Conservation (phyloP, 2,888 invertebrate species). For the Cordylochernes scorpioides region DNA sequence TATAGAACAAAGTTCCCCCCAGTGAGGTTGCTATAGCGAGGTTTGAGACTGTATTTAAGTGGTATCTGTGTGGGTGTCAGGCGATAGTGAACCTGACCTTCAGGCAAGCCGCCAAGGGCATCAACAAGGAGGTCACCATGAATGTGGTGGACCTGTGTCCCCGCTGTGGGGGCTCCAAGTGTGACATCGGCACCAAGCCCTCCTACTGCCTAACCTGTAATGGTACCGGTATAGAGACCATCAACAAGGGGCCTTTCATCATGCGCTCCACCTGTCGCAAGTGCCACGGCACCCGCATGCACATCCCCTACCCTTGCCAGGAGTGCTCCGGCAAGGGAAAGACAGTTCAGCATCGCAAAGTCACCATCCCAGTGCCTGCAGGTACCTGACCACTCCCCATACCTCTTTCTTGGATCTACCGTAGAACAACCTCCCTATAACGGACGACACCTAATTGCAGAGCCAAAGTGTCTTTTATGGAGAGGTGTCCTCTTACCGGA, state of each 20-base stretch:
- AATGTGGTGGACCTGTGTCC: constrained; percentile 79
- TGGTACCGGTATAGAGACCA: constrained; percentile 60
- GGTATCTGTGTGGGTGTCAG: constrained; percentile 24
- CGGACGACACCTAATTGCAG: too few species aligned
- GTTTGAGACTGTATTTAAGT: not conserved
- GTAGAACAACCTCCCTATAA: too few species aligned
- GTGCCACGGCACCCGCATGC: constrained; percentile 57
- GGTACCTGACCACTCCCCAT: constrained; percentile 26
- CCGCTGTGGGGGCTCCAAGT: constrained; percentile 55
- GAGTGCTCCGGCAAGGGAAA: constrained; percentile 85
- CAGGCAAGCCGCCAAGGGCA: constrained; percentile 73
- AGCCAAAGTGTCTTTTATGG: too few species aligned
- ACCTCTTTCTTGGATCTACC: too few species aligned
- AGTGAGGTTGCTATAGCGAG: not conserved
- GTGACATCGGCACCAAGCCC: constrained; percentile 73
- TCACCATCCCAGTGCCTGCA: constrained; percentile 78
- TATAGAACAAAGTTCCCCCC: not conserved
- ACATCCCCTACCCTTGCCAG: constrained; percentile 62
- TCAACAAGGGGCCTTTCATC: constrained; percentile 54
- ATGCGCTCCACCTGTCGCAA: constrained; percentile 85
- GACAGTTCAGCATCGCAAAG: constrained; percentile 55
- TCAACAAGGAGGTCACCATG: constrained; percentile 68
- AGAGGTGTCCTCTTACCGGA: too few species aligned
- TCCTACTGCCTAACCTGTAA: constrained; percentile 71
- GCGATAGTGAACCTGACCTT: constrained; percentile 65